Conservation (phyloP, 2,888 invertebrate genomes). For the Ecliptopera silaceata region DNA sequence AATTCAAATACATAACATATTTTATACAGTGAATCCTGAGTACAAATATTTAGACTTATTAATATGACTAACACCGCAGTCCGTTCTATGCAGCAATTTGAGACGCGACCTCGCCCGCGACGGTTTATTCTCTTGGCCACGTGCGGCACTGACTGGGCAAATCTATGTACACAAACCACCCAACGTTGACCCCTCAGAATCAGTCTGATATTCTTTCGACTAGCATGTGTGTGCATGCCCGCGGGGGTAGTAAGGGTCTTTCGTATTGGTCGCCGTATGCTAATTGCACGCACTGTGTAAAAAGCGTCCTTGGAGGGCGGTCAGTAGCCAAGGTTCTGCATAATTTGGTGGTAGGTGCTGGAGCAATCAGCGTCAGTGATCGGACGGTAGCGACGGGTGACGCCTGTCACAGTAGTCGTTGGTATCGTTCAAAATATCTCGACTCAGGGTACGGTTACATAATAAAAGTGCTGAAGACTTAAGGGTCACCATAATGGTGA, state of each 20-base stretch:
- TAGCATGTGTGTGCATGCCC: slow-evolving; percentile 45
- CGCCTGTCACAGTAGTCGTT: slow-evolving; percentile 46
- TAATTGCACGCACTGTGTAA: slow-evolving; percentile 74
- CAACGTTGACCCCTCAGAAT: slow-evolving; percentile 44
- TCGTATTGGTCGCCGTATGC: slow-evolving; percentile 46
- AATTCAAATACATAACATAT: background rate
- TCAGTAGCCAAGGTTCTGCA: slow-evolving; percentile 76
- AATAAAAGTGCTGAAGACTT: slow-evolving; percentile 69
- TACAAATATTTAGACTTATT: slow-evolving; percentile 64
- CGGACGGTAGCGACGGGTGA: slow-evolving; percentile 50
- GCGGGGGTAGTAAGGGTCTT: slow-evolving; percentile 45
- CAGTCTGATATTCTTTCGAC: slow-evolving; percentile 33
- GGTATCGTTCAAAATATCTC: slow-evolving; percentile 61
- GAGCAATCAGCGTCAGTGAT: slow-evolving; percentile 65
- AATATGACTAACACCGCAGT: slow-evolving; percentile 78
- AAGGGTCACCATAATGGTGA: slow-evolving; percentile 70
- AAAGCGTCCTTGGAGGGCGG: slow-evolving; percentile 68
- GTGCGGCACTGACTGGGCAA: slow-evolving; percentile 51
- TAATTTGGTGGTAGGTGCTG: slow-evolving; percentile 65
- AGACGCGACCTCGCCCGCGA: slow-evolving; percentile 70
- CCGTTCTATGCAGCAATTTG: slow-evolving; percentile 78
- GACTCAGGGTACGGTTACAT: slow-evolving; percentile 67
- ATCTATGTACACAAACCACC: slow-evolving; percentile 44
- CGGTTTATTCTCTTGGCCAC: slow-evolving; percentile 55
- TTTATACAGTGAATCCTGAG: slow-evolving; percentile 35